Base-by-base conservation (phyloP, 2,888 invertebrate species). In the Ectemnius cavifrons region DNA sequence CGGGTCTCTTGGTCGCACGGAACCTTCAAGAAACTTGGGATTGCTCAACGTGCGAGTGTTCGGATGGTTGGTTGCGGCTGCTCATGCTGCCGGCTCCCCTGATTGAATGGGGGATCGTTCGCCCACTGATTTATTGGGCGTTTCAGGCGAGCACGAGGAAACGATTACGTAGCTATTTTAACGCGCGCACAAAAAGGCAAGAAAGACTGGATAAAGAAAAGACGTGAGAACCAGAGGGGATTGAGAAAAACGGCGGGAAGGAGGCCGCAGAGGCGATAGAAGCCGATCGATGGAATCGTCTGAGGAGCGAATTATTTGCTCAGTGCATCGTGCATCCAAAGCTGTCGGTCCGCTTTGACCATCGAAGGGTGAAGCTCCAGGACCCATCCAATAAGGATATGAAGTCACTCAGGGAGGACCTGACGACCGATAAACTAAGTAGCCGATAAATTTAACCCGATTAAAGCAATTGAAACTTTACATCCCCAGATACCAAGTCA, bases 251-350 rank as follows among this genome's bases (percentile, higher is more conserved):
- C 52, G 52, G 52, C n/a, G 66, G 66, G 71, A 37, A 47, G 20
- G 18, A 27, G 23, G 59, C 27, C 16, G 57, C 46, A 14, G 46
- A 63, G 23, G 13, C 14, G 52, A 23, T 4, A 16, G 27, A 1
- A 58, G 37, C 37, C 69, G 72, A 77, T 76, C 77, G 77, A 77
- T 77, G 61, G 56, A 56, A 77, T 72, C 71, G 77, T 76, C 76
- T 72, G 72, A 72, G 69, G 52, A 69, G 67, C 72, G 77, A 77
- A 76, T 76, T 77, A 77, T 76, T 76, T 76, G 76, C 70, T 52
- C 58, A 57, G 52, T 72, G 76, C 76, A 71, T 71, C 66, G 63
- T 63, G 60, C 67, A 63, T 37, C 37, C 64, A 67, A 57, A 23
- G 20, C 70, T 71, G 67, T 20, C 69, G 66, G 66, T 63, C 71